Evolutionary conservation across 2,113 vertebrate species (phyloP), one percentile per base, ranked within the genome.

Genomic region (Rhynchomys soricoides): DNA sequence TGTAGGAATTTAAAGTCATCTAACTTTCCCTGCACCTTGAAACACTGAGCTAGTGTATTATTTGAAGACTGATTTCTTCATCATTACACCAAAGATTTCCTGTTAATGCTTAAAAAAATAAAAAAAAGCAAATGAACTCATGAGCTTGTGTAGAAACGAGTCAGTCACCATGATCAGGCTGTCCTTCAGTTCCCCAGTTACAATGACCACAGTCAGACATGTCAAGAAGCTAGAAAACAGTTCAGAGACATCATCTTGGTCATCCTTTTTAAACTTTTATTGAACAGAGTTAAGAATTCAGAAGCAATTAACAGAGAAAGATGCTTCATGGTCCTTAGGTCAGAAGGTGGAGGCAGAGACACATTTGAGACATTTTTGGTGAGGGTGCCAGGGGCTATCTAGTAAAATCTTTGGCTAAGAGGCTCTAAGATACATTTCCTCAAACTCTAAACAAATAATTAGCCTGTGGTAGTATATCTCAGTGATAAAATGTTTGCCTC

Each of bases 61-160:
- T 77, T 15, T 31, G 68, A 75, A 57, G 22, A 81, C 40, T 88
- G 86, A 87, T 50, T 86, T 74, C n/a, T 75, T 94, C 52, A 94
- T 83, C 59, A 78, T 22, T 86, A 24, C 73, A 94, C 45, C 45
- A 95, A 43, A 70, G 95, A 92, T 85, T 93, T 96, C n/a, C 15
- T 96, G 74, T 21, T 71, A 62, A n/a, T 24, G 10, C n/a, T 74
- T 40, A 31, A 70, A 95, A 85, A 78, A 68, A 21, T 59, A 95
- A 93, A 93, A 81, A 78, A 52, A 90, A 93, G 17, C 8, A 92
- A 92, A 74, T 22, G 89, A 93, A 57, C 34, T 24, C 26, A 59
- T 6, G 8, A 17, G 73, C 79, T 55, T 85, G 10, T 50, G 9
- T 55, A 86, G 8, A 88, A 75, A 91, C 73, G 16, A 94, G 57